Base-by-base conservation (phyloP, 2,888 invertebrate species). In the Prosapia bicincta region DNA sequence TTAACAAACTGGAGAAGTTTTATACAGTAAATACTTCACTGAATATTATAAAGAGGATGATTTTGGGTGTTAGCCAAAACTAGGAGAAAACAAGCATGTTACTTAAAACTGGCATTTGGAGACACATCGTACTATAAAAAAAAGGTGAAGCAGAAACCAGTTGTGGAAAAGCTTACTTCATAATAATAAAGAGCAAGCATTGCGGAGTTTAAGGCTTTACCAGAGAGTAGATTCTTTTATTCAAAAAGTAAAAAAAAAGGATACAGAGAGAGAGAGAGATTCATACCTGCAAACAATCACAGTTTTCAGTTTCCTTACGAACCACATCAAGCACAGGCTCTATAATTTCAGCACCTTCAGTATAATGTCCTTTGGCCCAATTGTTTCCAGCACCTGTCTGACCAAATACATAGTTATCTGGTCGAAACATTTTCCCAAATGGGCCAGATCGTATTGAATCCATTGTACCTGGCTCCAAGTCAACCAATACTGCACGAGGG, bases 391-490 rank as follows among this genome's bases (percentile, higher is more conserved):
- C 86, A 3, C 87, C 87, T 79, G 85, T 85, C 78, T 87, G 87
- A 0, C 87, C 87, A 81, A 90, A 90, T 28, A 91, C 88, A 80
- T 90, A 92, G 84, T 91, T 91, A 83, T 91, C 90, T 13, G 91
- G 91, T 30, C 91, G 86, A 84, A 91, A 91, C 75, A 91, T 86
- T 80, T 90, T 88, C 3, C 91, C 91, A 81, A 89, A 90, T 3
- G 90, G 89, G 13, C 90, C 90, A 6, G 90, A 89, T 28, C 90
- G 85, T 0, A 91, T 90, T 0, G 90, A 89, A 82, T 92, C 91
- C 90, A 91, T 91, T 9, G 91, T 91, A 10, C 91, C 91, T 0
- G 91, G 91, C 81, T 91, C 91, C 79, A 91, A 84, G 82, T 92
- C 91, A 28, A 91, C 88, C 28, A 91, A 84, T 66, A 91, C 86